Evolutionary conservation across 1,140 invertebrate species (phyloP).

Genomic region (Eupeodes corollae): DNA sequence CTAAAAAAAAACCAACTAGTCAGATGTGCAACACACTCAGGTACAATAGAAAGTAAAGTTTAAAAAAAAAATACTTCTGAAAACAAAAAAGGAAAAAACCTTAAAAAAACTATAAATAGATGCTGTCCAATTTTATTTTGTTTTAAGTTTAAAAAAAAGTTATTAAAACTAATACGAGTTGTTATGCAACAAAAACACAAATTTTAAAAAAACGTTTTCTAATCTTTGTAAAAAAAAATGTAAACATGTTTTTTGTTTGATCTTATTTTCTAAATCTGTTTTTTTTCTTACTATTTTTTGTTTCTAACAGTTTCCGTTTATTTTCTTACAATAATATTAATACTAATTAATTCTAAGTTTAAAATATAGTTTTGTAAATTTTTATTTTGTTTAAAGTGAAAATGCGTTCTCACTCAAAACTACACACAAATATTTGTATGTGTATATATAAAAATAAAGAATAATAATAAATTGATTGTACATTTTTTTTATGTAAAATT

Average conservation of each 20-base stretch:
- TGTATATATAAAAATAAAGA: neutral
- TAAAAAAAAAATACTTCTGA: neutral
- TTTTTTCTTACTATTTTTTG: neutral
- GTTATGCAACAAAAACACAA: constrained; percentile 1
- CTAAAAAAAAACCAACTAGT: constrained; percentile 7
- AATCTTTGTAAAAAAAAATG: neutral
- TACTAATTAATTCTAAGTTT: neutral
- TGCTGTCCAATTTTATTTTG: too few species aligned
- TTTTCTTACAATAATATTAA: neutral
- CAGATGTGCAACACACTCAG: constrained; percentile 9
- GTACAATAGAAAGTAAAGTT: constrained; percentile 6
- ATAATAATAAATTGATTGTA: neutral
- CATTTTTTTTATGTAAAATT: too few species aligned
- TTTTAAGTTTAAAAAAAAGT: neutral
- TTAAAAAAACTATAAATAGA: too few species aligned
- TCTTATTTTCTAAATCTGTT: neutral
- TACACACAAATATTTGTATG: neutral
- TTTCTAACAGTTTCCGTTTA: neutral
- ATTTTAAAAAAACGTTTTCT: too few species aligned
- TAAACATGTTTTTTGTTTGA: neutral
- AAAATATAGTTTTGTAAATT: neutral
- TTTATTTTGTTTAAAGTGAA: too few species aligned
- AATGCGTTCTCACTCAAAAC: neutral
- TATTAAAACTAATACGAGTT: constrained; percentile 1
- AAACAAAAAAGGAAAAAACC: too few species aligned